Evolutionary conservation across 2,113 vertebrate species (phyloP).

Genomic region (Neogobius melanostomus): DNA sequence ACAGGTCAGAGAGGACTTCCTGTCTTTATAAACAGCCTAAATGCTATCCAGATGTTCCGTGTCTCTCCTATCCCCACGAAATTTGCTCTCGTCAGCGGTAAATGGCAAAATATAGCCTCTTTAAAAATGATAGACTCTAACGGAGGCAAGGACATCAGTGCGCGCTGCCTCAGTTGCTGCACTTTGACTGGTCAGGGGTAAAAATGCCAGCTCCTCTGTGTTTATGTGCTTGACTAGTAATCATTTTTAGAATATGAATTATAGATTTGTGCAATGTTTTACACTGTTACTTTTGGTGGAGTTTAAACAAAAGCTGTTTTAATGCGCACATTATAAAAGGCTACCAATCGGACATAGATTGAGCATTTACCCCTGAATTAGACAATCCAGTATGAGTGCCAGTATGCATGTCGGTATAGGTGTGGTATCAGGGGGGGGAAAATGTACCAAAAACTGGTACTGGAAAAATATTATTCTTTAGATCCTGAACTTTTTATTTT

Average conservation of each 20-base stretch:
- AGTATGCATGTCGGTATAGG: no score
- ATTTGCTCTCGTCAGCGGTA: conserved; percentile 69
- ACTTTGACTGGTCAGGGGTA: conserved; percentile 56
- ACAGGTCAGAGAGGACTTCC: conserved; percentile 73
- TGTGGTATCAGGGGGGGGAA: no score
- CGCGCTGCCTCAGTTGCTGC: conserved; percentile 44
- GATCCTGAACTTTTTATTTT: no score
- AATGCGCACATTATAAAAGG: no score
- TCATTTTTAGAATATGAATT: conserved; percentile 44
- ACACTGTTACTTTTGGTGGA: no score
- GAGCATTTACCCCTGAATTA: not conserved
- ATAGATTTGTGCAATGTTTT: not conserved
- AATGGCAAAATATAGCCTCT: conserved; percentile 71
- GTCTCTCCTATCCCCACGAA: conserved; percentile 57
- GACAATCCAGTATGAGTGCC: no score
- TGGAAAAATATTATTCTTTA: no score
- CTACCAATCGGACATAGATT: not conserved
- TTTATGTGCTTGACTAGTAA: conserved; percentile 53
- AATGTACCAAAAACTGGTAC: no score
- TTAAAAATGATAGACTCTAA: conserved; percentile 71
- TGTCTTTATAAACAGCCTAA: conserved; percentile 75
- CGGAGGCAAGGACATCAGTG: conserved; percentile 61
- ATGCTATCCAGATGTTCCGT: conserved; percentile 72
- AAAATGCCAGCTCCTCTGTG: conserved; percentile 48
- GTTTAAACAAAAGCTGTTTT: no score